Evolutionary conservation across 2,113 vertebrate species (phyloP), one percentile per base, ranked within the genome.

Genomic region (Struthidea cinerea): DNA sequence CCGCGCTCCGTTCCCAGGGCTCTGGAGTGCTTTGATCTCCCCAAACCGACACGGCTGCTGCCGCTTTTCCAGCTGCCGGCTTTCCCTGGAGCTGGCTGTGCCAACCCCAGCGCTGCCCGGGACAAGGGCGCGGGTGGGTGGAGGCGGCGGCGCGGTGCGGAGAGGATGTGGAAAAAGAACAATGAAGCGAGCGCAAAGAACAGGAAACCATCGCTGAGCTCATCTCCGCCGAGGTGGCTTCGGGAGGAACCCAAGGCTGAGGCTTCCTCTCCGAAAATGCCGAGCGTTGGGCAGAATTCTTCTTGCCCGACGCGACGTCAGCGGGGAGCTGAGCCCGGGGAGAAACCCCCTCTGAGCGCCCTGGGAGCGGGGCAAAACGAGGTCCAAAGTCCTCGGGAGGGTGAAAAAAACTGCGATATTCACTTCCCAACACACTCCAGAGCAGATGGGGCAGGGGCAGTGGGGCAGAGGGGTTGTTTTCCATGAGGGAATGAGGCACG

Each of bases 141-240:
- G 37, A 37, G 60, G 82, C 41, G 13, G 46, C 3, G 6, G 56
- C 82, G 53, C 37, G 69, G 69, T 74, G 52, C 53, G 26, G 17
- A 49, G 71, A 84, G 87, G 95, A 95, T 84, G 89, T 94, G 95
- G 91, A 75, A 79, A 78, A 83, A 52, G 37, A 74, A 42, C 60
- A 87, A 81, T 37, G 39, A 88, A 69, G 57, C 53, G 7, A 59
- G 76, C 19, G 87, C 56, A 21, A 33, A 84, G 94, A 79, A 73
- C 84, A 96, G 91, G 94, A 94, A 97, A 93, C 88, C 76, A 27
- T 30, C 61, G 70, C 65, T 65, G 87, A 93, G 84, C 85, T 95
- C 96, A 93, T 11, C 83, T 4, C 47, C 26, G 32, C 18, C 5
- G 3, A 42, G 64, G 70, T 78, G 26, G 74, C 74, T 44, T 30